Base-by-base conservation (phyloP, 2,113 vertebrate genomes). In the Noctilio leporinus region DNA sequence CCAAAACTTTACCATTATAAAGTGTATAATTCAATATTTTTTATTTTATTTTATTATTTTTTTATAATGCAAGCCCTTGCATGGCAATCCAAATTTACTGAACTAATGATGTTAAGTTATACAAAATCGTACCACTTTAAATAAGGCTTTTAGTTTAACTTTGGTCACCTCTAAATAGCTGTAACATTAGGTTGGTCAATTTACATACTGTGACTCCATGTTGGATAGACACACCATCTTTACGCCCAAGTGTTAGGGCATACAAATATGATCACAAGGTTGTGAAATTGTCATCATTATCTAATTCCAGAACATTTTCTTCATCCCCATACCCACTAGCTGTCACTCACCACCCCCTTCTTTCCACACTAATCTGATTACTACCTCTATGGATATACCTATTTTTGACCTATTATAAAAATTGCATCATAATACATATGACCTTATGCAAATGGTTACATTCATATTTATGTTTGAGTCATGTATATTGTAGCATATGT, bases 111-210 rank as follows among this genome's bases (percentile, higher is more conserved):
- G 98, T 99, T 99, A 98, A 98, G 98, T 99, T 98, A 99, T 99
- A 99, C 99, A 99, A 99, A 99, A 99, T 99, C 98, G 99, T 99
- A 99, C 99, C 99, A 99, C 99, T 99, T 98, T 99, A 99, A 98
- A 99, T 99, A 99, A 99, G 99, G 99, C 99, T 99, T 99, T 99
- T 99, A 99, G 99, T 99, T 99, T 99, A 99, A 99, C 99, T 99
- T 99, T 99, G 98, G 98, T 98, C 99, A 99, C 98, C 98, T 99
- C 98, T 96, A 98, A 98, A 98, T 98, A 98, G 98, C 98, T 98
- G 98, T 98, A 99, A 98, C 98, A 99, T 99, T 98, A 98, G 98
- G 98, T 98, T 98, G 98, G 98, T 99, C 98, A 98, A 98, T 98
- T 99, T 98, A 99, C 98, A 99, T 98, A 98, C 98, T 99, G 98